Base-by-base conservation (phyloP, 1,140 invertebrate genomes). In the Drosophila guanche region DNA sequence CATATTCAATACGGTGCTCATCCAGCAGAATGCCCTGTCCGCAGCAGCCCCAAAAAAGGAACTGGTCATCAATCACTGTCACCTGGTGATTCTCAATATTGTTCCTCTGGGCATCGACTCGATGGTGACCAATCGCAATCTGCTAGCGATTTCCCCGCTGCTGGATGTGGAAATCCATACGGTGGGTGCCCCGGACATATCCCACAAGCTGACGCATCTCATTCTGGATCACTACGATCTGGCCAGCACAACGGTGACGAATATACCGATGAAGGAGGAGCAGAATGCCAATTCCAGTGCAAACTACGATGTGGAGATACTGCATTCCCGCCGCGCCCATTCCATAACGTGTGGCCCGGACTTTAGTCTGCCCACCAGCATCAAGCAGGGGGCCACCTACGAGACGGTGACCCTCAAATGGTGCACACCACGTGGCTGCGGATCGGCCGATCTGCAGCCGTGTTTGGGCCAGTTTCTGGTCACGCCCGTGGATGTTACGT, bases 191-290 rank as follows among this genome's bases (percentile, higher is more conserved):
- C 92, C 93, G 6, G 89, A 92, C n/a, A 90, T 95, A 23, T 93
- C 95, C 0, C 93, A 92, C 58, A 95, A 97, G 79, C 91, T 97
- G 7, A 95, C 95, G 0, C 93, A 95, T 52, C 90, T 97, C 1
- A 96, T 97, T 57, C 91, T 97, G 59, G 94, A 94, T 5, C 98
- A 99, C 92, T 99, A 98, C 84, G 94, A 97, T 90, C 92, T 99
- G n/a, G 95, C 97, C 1, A 98, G 96, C 54, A 99, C 98, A 10
- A 99, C 97, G 1, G 98, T 99, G 0, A 99, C 98, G 23, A 98
- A 98, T 27, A 99, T 99, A 84, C 98, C 98, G 4, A 99, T 99
- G 98, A 99, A 99, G 68, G 98, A 99, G 92, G 98, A 99, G 92
- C 98, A 99, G 93, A 99, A 99, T 92, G 97, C 98, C 1, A 98